Base-by-base conservation (phyloP, 2,888 invertebrate genomes). In the Lepidonotus clava region DNA sequence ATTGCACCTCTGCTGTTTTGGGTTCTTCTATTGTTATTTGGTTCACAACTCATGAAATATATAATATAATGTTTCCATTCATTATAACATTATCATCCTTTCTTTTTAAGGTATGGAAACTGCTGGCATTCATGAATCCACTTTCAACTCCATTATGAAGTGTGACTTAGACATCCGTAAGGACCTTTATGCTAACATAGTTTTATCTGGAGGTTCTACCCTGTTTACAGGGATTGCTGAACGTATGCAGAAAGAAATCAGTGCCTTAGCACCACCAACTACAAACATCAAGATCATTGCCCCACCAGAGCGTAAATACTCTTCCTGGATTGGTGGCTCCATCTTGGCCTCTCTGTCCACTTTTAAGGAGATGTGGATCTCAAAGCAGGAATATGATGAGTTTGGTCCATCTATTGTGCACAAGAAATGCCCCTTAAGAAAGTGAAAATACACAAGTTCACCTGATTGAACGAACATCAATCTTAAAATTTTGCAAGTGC, bases 191-290 rank as follows among this genome's bases (percentile, higher is more conserved):
- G 4, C 2, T 34, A 71, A 71, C 36, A 32, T 71, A 28, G 71
- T 71, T 14, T 1, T 71, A 1, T 71, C 71, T 4, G 71, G 71
- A 71, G 71, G 71, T 34, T 6, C 32, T 28, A 71, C 71, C 32
- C n/a, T 71, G 71, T 71, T 28, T 32, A 24, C 71, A 1, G 71
- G 71, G 18, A 98, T 95, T 98, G 98, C 46, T 91, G 98, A 98
- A 95, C 96, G 98, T 92, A 98, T 98, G 98, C 98, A 98, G 95
- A 98, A 98, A 95, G 98, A 98, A 96, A 98, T 98, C 95, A 97
- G 97, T 89, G 96, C 97, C 86, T 96, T 98, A 90, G 95, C 95
- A 56, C 96, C 96, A 83, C 93, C 94, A 90, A 96, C 96, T 86
- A 96, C 96, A 95, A 96, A 96, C 94, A 96, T 96, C 93, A 93